These are phyloP conservation scores for Drosophila monieri DNA, from an alignment of 2,888 invertebrate species.

Conservation along the genomic window DNA sequence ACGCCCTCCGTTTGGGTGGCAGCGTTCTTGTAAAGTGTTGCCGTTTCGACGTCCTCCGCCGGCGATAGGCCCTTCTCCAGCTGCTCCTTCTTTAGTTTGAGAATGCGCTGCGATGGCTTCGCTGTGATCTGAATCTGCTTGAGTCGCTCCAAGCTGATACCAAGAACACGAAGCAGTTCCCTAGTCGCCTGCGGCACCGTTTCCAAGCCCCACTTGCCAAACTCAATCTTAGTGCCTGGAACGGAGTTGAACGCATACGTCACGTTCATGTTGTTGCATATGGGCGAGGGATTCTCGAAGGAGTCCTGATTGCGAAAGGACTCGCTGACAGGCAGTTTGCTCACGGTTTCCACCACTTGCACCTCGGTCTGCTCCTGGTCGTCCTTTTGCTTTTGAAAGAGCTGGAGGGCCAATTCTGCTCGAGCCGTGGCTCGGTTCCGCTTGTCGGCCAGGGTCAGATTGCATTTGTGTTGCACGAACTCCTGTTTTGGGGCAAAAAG, in stretches of 20 bases:
- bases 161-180: conserved; percentile 50
- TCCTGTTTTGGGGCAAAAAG: not conserved
- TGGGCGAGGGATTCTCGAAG: conserved; percentile 61
- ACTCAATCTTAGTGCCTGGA: conserved; percentile 32
- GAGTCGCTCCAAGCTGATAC: conserved; percentile 43
- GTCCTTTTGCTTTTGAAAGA: conserved; percentile 4
- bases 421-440: conserved; percentile 45
- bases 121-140: conserved; percentile 41
- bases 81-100: conserved; percentile 29
- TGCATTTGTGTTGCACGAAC: not conserved
- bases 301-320: conserved; percentile 18
- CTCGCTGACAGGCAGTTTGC: conserved; percentile 33
- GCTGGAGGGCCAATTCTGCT: conserved; percentile 21
- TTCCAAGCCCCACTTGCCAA: conserved; percentile 57
- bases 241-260: conserved; percentile 60
- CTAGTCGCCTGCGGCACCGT: conserved; percentile 42
- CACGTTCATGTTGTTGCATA: conserved; percentile 61
- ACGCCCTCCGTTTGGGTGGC: conserved; percentile 44
- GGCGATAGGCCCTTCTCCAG: conserved; percentile 3
- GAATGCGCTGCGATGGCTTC: conserved; percentile 38
- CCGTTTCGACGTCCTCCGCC: conserved; percentile 9
- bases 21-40: conserved; percentile 39
- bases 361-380: conserved; percentile 35
- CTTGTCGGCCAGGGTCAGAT: conserved; percentile 39
- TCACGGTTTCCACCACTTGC: conserved; percentile 57